Conservation (phyloP, 2,113 vertebrate genomes). For the Rhea americana region DNA sequence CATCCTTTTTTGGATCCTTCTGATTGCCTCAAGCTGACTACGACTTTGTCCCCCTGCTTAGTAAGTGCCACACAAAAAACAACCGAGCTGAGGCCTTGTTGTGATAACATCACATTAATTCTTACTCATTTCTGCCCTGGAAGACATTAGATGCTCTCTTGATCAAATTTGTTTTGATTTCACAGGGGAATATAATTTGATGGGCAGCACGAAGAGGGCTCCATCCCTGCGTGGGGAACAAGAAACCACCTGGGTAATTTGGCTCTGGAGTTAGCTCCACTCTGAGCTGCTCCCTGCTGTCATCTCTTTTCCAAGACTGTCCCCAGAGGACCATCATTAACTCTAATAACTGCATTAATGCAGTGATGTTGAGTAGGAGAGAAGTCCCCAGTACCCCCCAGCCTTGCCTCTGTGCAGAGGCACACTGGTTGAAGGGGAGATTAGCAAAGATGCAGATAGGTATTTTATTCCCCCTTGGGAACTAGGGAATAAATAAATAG, state of each 20-base stretch:
- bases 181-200: neutral
- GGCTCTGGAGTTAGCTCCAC: neutral
- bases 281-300: no score
- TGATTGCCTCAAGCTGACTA: no score
- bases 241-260: no score
- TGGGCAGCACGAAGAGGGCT: no score
- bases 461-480: neutral
- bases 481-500: neutral
- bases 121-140: neutral
- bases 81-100: neutral
- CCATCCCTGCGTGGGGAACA: no score
- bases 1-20: no score
- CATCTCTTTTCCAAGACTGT: neutral
- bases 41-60: neutral
- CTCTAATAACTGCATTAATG: neutral
- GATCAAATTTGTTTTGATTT: neutral
- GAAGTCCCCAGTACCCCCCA: neutral
- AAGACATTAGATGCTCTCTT: neutral
- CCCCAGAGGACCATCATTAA: neutral
- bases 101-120: neutral
- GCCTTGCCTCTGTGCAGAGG: neutral
- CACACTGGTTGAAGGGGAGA: neutral
- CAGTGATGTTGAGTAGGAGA: fast-evolving
- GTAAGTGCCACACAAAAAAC: neutral
- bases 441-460: neutral